phyloP scores from a whole-genome alignment of 2,113 vertebrate genomes.

The Desmodus rotundus region DNA sequence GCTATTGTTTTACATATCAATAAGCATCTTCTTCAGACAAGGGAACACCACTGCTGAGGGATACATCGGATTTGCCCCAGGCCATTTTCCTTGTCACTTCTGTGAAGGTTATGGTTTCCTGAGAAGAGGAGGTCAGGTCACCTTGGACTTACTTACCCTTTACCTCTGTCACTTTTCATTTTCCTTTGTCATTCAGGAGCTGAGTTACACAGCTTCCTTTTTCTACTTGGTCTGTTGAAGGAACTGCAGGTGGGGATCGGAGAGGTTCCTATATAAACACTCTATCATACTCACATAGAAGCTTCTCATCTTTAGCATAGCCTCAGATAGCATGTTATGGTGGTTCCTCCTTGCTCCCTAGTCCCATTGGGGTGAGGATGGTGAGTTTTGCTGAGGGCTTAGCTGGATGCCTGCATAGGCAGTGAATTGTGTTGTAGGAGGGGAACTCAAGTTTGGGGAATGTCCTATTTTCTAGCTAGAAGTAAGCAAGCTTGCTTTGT shows the following conservation, averaged over 20 bases:
- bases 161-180: background rate
- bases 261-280: background rate
- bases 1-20: background rate
- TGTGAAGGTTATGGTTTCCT: background rate
- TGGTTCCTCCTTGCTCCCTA: background rate
- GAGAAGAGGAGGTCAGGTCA: background rate
- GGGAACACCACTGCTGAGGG: background rate
- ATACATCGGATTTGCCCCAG: background rate
- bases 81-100: background rate
- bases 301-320: background rate
- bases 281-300: background rate
- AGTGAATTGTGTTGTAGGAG: background rate
- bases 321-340: background rate
- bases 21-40: background rate
- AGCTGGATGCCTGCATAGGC: background rate
- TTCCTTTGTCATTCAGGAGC: background rate
- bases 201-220: background rate
- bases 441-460: background rate
- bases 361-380: background rate
- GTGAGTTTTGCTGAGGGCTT: background rate
- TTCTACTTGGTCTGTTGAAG: conserved; percentile 2
- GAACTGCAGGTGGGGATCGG: background rate
- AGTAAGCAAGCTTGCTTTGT: background rate
- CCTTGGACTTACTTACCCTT: background rate
- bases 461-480: background rate